Evolutionary conservation across 2,113 vertebrate species (phyloP).

Genomic region (Calidris pugnax): DNA sequence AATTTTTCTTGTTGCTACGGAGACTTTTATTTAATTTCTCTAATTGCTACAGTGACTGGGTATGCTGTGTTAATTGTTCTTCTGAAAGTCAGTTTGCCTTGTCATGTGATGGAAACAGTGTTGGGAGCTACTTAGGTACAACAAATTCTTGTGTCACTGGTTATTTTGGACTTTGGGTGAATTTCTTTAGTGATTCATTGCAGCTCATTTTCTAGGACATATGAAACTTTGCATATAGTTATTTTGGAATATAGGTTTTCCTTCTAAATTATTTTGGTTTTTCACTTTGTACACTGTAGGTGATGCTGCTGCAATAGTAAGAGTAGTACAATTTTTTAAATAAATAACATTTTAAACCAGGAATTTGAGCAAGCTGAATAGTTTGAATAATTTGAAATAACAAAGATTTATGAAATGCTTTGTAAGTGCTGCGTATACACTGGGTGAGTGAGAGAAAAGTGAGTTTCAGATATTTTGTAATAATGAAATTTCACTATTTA

Average conservation of each 20-base stretch:
- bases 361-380: neutral
- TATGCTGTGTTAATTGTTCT: neutral
- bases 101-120: neutral
- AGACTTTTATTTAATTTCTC: neutral
- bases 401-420: neutral
- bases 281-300: neutral
- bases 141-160: neutral
- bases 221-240: neutral
- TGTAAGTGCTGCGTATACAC: neutral
- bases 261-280: neutral
- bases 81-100: neutral
- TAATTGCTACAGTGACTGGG: neutral
- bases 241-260: neutral
- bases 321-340: neutral
- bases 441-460: neutral
- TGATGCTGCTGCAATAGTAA: neutral
- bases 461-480: neutral
- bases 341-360: neutral
- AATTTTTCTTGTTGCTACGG: neutral
- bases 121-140: neutral
- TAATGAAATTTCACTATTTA: neutral
- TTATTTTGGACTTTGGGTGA: neutral
- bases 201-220: neutral
- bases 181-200: conserved; percentile 12
- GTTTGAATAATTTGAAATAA: neutral